A percentile compares a stretch with the other conserved stretches of the same genome.
Evolutionary conservation across 2,113 vertebrate species (phyloP).

Genomic region (Procavia capensis): DNA sequence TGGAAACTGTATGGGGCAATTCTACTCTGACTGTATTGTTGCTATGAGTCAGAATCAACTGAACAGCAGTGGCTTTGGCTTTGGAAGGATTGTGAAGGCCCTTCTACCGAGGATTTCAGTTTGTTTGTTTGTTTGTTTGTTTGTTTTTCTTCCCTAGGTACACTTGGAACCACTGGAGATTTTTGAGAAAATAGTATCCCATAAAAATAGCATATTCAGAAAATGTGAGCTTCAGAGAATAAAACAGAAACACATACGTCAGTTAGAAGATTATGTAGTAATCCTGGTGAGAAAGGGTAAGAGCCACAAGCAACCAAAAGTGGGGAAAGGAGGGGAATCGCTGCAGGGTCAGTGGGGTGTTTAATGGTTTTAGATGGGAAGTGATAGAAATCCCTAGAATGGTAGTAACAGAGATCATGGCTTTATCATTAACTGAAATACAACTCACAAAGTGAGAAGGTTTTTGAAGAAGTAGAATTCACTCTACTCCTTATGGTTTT

Average conservation of each 20-base stretch:
- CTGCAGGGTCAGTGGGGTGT: background rate
- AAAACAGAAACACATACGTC: background rate
- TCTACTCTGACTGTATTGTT: no score
- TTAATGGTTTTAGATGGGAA: background rate
- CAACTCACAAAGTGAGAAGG: background rate
- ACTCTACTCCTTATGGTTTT: background rate
- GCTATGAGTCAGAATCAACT: no score
- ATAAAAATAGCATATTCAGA: background rate
- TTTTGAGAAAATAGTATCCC: background rate
- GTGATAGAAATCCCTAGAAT: no score
- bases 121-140: no score
- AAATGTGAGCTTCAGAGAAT: background rate
- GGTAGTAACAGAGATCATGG: background rate
- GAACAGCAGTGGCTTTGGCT: no score
- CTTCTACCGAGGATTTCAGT: background rate
- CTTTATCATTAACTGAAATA: background rate
- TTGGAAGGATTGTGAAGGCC: background rate
- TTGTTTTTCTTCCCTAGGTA: background rate
- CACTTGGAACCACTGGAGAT: accelerated
- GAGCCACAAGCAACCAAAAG: background rate
- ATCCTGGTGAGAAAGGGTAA: background rate
- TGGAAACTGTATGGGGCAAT: no score
- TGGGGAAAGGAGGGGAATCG: background rate
- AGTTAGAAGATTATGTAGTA: background rate
- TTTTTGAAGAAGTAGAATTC: background rate